These are phyloP conservation scores for Climacteris rufus DNA, from an alignment of 2,113 vertebrate genomes.

Conservation along the genomic window DNA sequence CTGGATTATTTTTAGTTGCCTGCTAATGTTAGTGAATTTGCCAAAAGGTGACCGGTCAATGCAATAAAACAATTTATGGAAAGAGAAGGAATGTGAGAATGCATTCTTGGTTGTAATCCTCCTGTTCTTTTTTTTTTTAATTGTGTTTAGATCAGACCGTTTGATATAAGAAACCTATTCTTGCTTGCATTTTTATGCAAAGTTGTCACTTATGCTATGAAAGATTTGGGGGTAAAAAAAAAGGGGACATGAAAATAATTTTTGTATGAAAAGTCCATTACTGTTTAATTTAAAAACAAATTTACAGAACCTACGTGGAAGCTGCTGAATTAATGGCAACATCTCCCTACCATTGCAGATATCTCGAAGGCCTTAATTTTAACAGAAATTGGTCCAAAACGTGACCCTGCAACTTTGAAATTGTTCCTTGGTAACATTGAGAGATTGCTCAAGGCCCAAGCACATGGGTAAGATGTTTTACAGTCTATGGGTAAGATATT, in stretches of 20 bases:
- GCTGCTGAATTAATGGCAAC: constrained; percentile 4
- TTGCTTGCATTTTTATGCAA: neutral
- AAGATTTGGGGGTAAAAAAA: neutral
- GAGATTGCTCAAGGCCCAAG: constrained; percentile 76
- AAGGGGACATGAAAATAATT: neutral
- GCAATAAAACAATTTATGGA: neutral
- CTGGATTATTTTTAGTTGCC: neutral
- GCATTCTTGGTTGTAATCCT: neutral
- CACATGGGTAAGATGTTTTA: constrained; percentile 78
- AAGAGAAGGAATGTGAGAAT: neutral
- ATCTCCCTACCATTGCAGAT: constrained; percentile 70
- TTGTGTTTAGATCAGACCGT: neutral
- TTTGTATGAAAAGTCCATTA: neutral
- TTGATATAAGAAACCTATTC: neutral
- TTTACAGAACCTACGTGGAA: neutral
- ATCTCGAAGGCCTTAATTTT: constrained; percentile 85
- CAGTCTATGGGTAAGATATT: constrained; percentile 63
- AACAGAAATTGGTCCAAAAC: constrained; percentile 85
- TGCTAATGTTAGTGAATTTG: neutral
- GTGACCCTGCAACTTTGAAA: constrained; percentile 81
- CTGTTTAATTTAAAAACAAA: neutral
- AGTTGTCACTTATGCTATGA: neutral
- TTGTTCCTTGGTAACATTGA: constrained; percentile 85
- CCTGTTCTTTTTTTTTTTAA: neutral
- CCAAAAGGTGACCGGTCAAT: neutral